These are phyloP conservation scores for Corythornis madagascariensis DNA, from an alignment of 2,113 vertebrate genomes.

Conservation along the genomic window DNA sequence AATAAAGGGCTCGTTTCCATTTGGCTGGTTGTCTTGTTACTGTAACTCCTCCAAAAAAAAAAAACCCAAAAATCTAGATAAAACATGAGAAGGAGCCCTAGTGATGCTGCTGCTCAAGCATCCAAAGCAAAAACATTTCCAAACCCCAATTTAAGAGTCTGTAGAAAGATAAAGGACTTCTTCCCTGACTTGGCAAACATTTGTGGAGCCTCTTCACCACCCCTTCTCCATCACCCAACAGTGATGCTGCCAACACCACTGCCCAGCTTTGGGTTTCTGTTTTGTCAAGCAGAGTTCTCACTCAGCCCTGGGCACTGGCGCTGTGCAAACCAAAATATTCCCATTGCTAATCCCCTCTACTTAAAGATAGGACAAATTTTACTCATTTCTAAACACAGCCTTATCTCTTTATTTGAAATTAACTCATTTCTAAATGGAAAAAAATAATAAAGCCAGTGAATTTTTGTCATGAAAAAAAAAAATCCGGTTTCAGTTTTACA, in stretches of 20 bases:
- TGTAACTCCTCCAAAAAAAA: background rate
- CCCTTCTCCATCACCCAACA: no score
- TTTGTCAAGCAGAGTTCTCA: background rate
- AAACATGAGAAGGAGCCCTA: background rate
- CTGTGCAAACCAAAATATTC: background rate
- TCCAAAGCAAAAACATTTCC: background rate
- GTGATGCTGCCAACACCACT: background rate
- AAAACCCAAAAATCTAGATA: background rate
- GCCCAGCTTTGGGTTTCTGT: background rate
- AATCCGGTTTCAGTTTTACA: slow-evolving; percentile 36
- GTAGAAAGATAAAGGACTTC: background rate
- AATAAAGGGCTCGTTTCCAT: background rate
- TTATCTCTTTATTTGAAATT: background rate
- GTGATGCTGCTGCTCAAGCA: background rate
- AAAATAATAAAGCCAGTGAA: background rate
- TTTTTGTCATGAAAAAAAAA: background rate
- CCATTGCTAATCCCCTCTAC: slow-evolving; percentile 25
- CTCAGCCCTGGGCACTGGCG: background rate
- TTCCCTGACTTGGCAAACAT: background rate
- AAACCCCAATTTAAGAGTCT: background rate
- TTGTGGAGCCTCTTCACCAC: background rate
- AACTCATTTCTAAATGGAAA: slow-evolving; percentile 38
- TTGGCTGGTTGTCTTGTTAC: background rate
- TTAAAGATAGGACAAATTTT: background rate
- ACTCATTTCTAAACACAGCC: slow-evolving; percentile 26